Percentiles rank a stretch among this genome's conserved stretches.
Conservation (phyloP, 2,888 invertebrate genomes). For the Caenorhabditis becei region DNA sequence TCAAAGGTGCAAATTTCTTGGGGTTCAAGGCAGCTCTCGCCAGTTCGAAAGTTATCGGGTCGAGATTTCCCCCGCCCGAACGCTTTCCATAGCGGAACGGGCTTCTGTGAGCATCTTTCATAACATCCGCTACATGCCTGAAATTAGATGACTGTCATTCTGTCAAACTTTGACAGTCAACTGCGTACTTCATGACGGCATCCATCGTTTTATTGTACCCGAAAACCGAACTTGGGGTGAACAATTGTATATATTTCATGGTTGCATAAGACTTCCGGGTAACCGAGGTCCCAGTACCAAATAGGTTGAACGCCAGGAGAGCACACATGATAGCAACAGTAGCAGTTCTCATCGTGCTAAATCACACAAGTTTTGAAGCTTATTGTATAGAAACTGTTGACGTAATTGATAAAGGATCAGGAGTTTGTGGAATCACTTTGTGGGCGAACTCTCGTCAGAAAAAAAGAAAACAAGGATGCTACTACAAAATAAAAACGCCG, state of each 20-base stretch:
- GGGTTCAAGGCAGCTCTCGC: conserved; percentile 1
- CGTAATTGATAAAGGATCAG: not conserved
- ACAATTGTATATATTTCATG: not conserved
- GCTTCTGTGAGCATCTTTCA: conserved; percentile 9
- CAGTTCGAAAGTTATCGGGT: not conserved
- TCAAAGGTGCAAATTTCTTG: not conserved
- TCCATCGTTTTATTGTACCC: conserved; percentile 1
- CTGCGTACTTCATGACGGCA: conserved; percentile 1
- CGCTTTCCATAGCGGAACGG: conserved; percentile 30
- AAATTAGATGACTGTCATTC: not conserved
- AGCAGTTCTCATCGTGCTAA: too few species aligned
- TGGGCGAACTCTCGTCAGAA: not conserved
- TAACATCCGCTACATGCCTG: conserved; percentile 3
- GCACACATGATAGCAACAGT: too few species aligned
- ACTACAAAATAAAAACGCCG: not conserved
- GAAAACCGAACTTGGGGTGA: conserved; percentile 6
- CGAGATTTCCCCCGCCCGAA: not conserved
- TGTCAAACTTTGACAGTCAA: not conserved
- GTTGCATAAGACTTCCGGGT: not conserved
- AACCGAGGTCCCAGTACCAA: not conserved
- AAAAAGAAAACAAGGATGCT: not conserved
- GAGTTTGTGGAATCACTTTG: not conserved
- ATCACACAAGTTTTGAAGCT: too few species aligned
- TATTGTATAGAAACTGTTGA: not conserved
- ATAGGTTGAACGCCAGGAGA: not conserved